Evolutionary conservation across 2,797 vertebrate genomes (phyloP), one percentile per base, ranked within the genome.

Genomic region (Yasuhikotakia modesta): DNA sequence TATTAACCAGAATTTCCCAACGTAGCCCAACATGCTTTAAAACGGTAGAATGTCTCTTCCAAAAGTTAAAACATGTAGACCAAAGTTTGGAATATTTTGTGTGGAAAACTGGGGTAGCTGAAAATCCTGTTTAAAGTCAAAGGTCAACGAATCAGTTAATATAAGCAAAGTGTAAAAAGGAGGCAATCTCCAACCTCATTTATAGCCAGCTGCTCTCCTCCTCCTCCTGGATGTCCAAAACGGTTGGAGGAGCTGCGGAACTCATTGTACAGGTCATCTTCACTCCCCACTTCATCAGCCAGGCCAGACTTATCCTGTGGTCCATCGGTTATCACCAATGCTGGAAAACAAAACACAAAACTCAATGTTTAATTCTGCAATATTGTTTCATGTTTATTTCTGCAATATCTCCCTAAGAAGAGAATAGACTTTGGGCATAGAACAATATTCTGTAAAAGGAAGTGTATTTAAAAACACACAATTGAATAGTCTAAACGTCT

Each of bases 241-340:
- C 92, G 92, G 82, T 94, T 93, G 67, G 77, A 83, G 48, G 93
- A 92, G 84, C 90, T 87, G 61, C 92, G 90, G 76, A 92, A 90
- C 2, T 94, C 94, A 64, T 94, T 93, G 1, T 94, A 95, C 46
- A 95, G 89, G 58, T 95, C 94, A 73, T 95, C 94, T 83, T 95
- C 93, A 0, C 94, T 95, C 1, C 94, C 93, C 53, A 86, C 89
- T 39, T 95, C 94, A 0, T 95, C 94, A 0, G 86, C 65, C 16
- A 88, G 86, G 57, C 89, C 86, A 1, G 88, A 87, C 45, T 90
- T 90, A 72, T 95, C 93, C 81, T 93, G 89, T 0, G 83, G 74
- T 52, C 92, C 93, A 55, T 95, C 94, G 0, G 91, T 57, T 48
- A 95, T 90, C 65, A 93, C 93, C 94, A 92, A 92, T 89, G 90